Percentiles rank a stretch among this genome's conserved stretches.
Evolutionary conservation across 1,140 invertebrate species (phyloP).

Genomic region (Procambarus virginalis): DNA sequence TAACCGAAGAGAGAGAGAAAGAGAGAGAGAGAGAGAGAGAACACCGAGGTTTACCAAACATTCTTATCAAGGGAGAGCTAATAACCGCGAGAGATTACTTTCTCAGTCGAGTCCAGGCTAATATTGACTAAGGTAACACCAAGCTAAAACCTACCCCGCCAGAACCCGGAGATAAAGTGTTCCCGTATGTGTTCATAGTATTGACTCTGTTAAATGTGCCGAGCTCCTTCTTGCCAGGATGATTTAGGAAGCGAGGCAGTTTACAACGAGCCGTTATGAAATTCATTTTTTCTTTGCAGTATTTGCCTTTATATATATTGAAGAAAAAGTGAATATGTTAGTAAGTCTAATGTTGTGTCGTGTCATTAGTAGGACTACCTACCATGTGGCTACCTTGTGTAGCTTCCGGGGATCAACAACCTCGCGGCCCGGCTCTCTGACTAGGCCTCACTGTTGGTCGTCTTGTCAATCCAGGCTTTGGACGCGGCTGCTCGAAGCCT

Average conservation of each 20-base stretch:
- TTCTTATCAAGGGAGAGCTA: slow-evolving; percentile 1
- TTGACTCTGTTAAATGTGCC: neutral
- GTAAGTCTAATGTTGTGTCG: no score
- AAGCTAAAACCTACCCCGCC: neutral
- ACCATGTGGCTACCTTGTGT: no score
- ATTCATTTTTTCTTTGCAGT: no score
- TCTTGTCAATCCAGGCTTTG: no score
- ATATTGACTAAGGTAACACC: neutral
- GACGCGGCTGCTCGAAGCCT: no score
- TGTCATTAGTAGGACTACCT: no score
- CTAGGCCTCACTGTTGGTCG: no score
- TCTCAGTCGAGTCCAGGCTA: neutral
- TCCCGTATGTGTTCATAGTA: neutral
- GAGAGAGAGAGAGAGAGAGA: slow-evolving; percentile 16
- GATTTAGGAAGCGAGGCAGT: neutral
- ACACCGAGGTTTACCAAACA: neutral
- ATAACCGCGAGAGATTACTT: slow-evolving; percentile 7
- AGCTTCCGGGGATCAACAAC: no score
- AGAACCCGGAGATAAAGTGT: neutral
- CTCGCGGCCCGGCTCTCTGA: no score
- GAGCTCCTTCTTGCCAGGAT: neutral
- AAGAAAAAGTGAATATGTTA: no score
- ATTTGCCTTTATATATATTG: no score
- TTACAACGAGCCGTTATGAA: no score
- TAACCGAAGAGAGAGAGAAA: neutral